Conservation (phyloP, 2,113 vertebrate genomes). For the Nannospalax galili region DNA sequence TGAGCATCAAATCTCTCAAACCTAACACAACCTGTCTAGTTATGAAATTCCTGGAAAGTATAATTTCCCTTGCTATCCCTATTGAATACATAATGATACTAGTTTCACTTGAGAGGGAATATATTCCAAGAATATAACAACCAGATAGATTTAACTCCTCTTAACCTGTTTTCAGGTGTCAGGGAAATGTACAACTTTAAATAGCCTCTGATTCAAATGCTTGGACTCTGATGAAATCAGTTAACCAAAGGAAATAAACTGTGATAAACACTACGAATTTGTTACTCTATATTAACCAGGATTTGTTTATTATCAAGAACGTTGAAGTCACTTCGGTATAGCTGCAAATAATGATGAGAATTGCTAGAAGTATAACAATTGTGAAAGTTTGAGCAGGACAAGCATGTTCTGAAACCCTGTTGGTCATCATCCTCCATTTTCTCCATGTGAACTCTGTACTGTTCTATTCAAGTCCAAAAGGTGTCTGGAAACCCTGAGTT, state of each 20-base stretch:
- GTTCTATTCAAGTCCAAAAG: neutral
- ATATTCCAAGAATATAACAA: neutral
- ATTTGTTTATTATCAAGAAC: neutral
- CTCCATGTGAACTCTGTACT: neutral
- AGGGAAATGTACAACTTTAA: neutral
- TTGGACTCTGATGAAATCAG: neutral
- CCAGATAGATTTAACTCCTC: neutral
- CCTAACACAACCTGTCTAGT: neutral
- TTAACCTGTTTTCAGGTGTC: constrained; percentile 8
- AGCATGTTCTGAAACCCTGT: neutral
- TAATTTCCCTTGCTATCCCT: neutral
- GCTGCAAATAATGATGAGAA: neutral
- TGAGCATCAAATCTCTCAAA: neutral
- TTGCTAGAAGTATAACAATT: neutral
- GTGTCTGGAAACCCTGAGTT: neutral
- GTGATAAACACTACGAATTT: neutral
- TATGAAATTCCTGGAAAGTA: neutral
- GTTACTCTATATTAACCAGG: neutral
- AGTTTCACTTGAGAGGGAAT: neutral
- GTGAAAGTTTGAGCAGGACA: neutral
- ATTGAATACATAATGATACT: neutral
- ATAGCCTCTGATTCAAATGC: neutral
- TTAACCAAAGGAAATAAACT: neutral
- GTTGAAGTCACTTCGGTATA: neutral
- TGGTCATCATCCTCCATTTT: neutral